Evolutionary conservation across 2,113 vertebrate species (phyloP), one percentile per base, ranked within the genome.

Genomic region (Montifringilla adamsi): DNA sequence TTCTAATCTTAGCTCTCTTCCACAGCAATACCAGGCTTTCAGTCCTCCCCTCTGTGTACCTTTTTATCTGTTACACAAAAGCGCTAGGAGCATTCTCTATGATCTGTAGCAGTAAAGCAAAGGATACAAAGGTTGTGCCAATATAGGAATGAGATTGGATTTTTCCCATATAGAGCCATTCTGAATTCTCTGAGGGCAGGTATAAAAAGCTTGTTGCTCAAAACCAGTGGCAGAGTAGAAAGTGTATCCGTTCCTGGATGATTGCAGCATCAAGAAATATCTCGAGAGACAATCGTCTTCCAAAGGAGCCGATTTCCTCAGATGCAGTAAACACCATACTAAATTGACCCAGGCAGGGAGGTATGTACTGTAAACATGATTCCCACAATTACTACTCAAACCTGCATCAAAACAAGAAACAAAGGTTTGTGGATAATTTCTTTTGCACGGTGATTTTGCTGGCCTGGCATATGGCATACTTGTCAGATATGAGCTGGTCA

Each of bases 41-140:
- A 87, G 74, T 72, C 50, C 27, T 82, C 53, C 67, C 47, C 56
- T 74, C 62, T 60, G n/a, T 77, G 53, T 75, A 60, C 49, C 70
- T 94, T 95, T 92, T 93, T 68, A 93, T 74, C 79, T 81, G 52
- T 35, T 75, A 46, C 76, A 77, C 53, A 72, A 72, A 92, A 86
- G 72, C 41, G 39, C 85, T 90, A 53, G 56, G 41, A 94, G 76
- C 88, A 90, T 75, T 77, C 66, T 95, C 39, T 81, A n/a, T 81
- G 52, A 84, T 70, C 64, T 81, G 47, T 21, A 84, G 49, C 92
- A 95, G 68, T 50, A 80, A 83, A 94, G 83, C 39, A 90, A 64
- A 88, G 20, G 79, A 81, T 84, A 90, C 69, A 86, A 90, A 90
- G 60, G 39, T 79, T 86, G 41, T 87, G 85, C 56, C 56, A 70